Conservation (phyloP, 2,113 vertebrate species). For the Castor canadensis region DNA sequence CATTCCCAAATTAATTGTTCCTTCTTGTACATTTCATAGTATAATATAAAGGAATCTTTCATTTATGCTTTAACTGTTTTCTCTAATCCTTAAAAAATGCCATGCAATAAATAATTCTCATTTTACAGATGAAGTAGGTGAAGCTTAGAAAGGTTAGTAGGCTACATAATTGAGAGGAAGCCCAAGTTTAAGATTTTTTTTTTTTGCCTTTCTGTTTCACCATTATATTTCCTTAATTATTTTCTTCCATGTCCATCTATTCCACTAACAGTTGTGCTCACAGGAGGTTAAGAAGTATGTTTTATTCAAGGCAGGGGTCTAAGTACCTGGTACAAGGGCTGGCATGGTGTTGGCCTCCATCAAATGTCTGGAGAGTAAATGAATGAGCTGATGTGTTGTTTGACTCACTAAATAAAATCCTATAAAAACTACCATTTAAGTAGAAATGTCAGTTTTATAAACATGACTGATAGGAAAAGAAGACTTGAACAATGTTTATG, state of each 20-base stretch:
- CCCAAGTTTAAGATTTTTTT: background rate
- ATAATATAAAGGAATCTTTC: background rate
- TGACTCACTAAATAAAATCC: conserved; percentile 28
- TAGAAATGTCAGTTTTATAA: conserved; percentile 59
- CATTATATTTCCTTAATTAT: background rate
- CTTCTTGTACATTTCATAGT: background rate
- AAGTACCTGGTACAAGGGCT: background rate
- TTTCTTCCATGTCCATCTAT: background rate
- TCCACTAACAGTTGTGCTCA: background rate
- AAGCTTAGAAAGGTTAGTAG: background rate
- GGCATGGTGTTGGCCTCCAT: background rate
- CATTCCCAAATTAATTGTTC: background rate
- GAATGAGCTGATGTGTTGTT: background rate
- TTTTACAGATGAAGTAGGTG: background rate
- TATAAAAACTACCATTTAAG: conserved; percentile 58
- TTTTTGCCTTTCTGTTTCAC: background rate
- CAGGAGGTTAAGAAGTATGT: background rate
- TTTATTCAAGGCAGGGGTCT: background rate
- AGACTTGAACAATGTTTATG: conserved; percentile 68
- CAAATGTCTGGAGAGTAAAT: background rate
- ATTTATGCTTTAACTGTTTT: background rate
- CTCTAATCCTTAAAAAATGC: background rate
- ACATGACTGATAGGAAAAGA: conserved; percentile 44
- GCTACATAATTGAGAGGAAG: background rate
- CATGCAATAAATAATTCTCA: background rate